phyloP scores from a whole-genome alignment of 1,140 invertebrate genomes.

The Neodiprion pinetum region DNA sequence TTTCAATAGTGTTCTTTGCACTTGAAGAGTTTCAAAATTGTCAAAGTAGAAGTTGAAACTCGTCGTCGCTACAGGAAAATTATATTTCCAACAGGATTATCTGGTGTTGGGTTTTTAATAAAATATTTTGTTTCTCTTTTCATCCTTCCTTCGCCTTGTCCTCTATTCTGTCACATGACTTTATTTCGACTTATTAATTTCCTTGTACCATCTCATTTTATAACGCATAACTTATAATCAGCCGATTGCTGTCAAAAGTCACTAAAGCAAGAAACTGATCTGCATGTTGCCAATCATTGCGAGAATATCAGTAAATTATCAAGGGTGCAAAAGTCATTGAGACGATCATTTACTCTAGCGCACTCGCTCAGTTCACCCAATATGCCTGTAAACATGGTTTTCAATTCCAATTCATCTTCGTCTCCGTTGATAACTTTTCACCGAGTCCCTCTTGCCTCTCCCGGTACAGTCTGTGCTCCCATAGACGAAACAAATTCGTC shows the following conservation, averaged over 20 bases:
- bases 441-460: conserved; percentile 41
- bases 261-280: conserved; percentile 34
- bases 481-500: neutral
- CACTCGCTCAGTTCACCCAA: conserved; percentile 60
- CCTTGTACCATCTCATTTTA: neutral
- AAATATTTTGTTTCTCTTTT: conserved; percentile 7
- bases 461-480: conserved; percentile 20
- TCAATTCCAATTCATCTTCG: conserved; percentile 19
- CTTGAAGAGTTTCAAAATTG: too few species aligned
- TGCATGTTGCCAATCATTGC: conserved; percentile 24
- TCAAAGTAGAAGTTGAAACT: too few species aligned
- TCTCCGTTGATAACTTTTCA: conserved; percentile 41
- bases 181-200: conserved; percentile 5
- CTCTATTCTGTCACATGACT: conserved; percentile 11
- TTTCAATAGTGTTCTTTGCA: too few species aligned
- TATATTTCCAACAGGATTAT: neutral
- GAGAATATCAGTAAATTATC: neutral
- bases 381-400: conserved; percentile 42
- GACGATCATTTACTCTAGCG: conserved; percentile 42
- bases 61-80: neutral
- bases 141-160: conserved; percentile 12
- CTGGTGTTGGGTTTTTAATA: conserved; percentile 23
- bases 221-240: conserved; percentile 3
- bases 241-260: neutral
- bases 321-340: conserved; percentile 27